Percentiles rank a stretch among this genome's conserved stretches.
Conservation (phyloP, 2,797 vertebrate genomes). For the Scolopax bukidnonensis region DNA sequence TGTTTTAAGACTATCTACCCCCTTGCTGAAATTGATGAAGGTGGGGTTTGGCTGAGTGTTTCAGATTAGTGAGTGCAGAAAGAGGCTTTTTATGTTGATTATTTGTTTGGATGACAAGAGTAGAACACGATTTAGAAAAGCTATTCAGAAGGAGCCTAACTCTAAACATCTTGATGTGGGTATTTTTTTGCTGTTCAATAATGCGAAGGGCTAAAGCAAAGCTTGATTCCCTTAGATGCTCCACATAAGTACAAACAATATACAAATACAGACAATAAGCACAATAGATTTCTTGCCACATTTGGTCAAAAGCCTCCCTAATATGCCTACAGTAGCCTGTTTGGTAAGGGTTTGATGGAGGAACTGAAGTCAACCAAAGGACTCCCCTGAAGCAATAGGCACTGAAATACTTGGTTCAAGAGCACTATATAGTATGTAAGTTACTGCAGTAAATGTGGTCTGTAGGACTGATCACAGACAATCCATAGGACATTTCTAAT, state of each 20-base stretch:
- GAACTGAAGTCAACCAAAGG: not conserved
- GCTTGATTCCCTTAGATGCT: not conserved
- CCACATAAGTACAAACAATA: not conserved
- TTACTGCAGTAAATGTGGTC: not conserved
- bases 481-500: not conserved
- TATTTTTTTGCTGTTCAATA: not conserved
- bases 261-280: not conserved
- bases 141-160: not conserved
- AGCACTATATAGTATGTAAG: rapidly evolving
- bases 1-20: not conserved
- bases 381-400: not conserved
- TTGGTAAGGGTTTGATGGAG: not conserved
- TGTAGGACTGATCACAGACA: not conserved
- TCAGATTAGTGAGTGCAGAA: not conserved
- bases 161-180: not conserved
- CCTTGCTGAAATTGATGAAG: not conserved
- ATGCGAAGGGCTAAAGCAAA: not conserved
- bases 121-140: not conserved
- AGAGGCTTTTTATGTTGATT: not conserved
- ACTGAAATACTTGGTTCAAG: not conserved
- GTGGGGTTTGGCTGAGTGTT: not conserved
- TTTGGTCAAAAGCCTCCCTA: not conserved
- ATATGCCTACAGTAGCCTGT: not conserved
- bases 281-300: not conserved
- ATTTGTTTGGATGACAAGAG: not conserved